These are phyloP conservation scores for Athetis lepigone DNA, from an alignment of 2,888 invertebrate species.

Conservation along the genomic window DNA sequence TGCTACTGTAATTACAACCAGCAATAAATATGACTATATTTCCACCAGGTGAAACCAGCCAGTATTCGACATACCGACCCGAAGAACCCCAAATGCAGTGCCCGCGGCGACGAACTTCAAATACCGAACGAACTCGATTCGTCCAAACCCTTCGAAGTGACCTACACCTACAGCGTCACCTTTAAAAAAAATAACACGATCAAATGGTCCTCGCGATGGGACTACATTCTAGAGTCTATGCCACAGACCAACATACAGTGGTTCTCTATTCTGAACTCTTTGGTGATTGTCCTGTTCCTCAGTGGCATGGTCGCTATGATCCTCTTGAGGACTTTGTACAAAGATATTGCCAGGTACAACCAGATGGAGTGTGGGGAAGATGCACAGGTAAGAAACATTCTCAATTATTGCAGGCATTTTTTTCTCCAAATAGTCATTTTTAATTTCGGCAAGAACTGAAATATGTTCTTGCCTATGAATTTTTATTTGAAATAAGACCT, in stretches of 20 bases:
- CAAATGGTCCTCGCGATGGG: slow-evolving; percentile 99
- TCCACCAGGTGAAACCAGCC: slow-evolving; percentile 86
- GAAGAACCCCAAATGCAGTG: slow-evolving; percentile 85
- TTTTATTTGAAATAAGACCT: too few species aligned
- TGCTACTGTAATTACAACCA: too few species aligned
- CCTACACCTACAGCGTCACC: slow-evolving; percentile 96
- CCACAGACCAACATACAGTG: slow-evolving; percentile 99
- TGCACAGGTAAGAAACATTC: slow-evolving; percentile 94
- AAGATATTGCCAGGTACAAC: slow-evolving; percentile 99
- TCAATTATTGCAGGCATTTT: not conserved
- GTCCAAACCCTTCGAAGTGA: slow-evolving; percentile 91
- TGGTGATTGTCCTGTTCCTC: slow-evolving; percentile 98
- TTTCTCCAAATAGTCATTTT: too few species aligned
- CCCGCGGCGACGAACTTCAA: slow-evolving; percentile 92
- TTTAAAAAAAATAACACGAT: slow-evolving; percentile 95
- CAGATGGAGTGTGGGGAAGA: slow-evolving; percentile 97
- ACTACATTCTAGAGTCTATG: slow-evolving; percentile 99
- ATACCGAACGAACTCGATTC: slow-evolving; percentile 91
- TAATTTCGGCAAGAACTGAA: too few species aligned
- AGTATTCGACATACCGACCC: slow-evolving; percentile 90
- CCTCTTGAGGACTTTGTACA: slow-evolving; percentile 98
- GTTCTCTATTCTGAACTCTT: slow-evolving; percentile 99
- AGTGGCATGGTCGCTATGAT: slow-evolving; percentile 99
- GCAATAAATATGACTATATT: slow-evolving; percentile 3
- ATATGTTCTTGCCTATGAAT: too few species aligned